A percentile compares a stretch with the other conserved stretches of the same genome.
Evolutionary conservation across 2,113 vertebrate species (phyloP).

Genomic region (Megalops atlanticus): DNA sequence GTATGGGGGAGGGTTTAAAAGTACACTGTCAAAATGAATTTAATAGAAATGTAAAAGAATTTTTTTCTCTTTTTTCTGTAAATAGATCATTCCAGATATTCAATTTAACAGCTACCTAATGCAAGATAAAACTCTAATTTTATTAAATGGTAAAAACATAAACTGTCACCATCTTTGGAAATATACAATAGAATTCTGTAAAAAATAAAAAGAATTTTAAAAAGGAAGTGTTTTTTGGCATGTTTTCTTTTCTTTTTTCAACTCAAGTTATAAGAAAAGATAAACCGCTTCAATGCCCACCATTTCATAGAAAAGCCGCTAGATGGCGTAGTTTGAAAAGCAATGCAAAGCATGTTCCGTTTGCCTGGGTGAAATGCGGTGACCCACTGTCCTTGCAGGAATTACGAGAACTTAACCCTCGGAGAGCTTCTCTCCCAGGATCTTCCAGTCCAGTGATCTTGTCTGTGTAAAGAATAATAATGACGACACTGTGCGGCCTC

Average conservation of each 20-base stretch:
- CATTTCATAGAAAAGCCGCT: constrained; percentile 35
- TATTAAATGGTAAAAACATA: constrained; percentile 63
- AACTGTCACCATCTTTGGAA: constrained; percentile 61
- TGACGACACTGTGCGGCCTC: neutral
- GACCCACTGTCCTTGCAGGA: neutral
- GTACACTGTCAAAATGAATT: constrained; percentile 50
- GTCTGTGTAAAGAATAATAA: neutral
- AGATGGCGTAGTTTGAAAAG: constrained; percentile 43
- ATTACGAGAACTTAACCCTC: neutral
- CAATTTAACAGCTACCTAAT: constrained; percentile 60
- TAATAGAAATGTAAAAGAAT: constrained; percentile 63
- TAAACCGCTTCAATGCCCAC: neutral
- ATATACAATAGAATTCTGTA: constrained; percentile 62
- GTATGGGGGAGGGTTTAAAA: constrained; percentile 37
- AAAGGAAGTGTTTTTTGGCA: constrained; percentile 43
- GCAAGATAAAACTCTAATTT: constrained; percentile 70
- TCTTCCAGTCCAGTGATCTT: too few species aligned
- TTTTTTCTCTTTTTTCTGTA: constrained; percentile 59
- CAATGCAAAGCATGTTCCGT: neutral
- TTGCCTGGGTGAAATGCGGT: neutral
- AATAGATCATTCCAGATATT: constrained; percentile 70
- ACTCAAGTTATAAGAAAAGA: neutral
- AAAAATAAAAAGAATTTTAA: constrained; percentile 77
- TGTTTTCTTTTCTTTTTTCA: neutral
- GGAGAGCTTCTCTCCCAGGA: neutral